phyloP scores from a whole-genome alignment of 1,140 invertebrate species.

The Schlechtendalia chinensis region DNA sequence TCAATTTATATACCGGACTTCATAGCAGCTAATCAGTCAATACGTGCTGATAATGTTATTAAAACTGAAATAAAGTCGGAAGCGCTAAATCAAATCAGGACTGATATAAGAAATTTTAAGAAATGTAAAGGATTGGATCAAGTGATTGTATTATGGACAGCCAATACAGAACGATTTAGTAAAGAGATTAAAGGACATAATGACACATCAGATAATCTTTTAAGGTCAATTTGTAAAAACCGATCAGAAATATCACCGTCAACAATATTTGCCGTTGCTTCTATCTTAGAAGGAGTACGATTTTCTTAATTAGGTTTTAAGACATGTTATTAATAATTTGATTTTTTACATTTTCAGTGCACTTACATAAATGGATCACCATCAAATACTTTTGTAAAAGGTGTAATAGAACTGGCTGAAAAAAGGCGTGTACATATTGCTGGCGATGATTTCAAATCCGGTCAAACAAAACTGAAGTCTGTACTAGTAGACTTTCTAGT shows the following conservation, averaged over 20 bases:
- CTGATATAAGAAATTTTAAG: constrained; percentile 84
- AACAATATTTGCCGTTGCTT: constrained; percentile 88
- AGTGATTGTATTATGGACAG: constrained; percentile 91
- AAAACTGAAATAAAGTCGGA: constrained; percentile 67
- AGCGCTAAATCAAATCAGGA: constrained; percentile 71
- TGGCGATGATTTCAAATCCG: constrained; percentile 96
- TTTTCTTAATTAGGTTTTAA: background rate
- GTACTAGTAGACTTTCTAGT: constrained; percentile 94
- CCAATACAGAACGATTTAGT: constrained; percentile 90
- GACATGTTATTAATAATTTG: background rate
- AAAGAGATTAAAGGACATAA: constrained; percentile 77
- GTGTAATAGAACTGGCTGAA: constrained; percentile 81
- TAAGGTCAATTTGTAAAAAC: constrained; percentile 72
- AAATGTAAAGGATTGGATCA: constrained; percentile 68
- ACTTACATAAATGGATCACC: constrained; percentile 95
- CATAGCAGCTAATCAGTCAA: constrained; percentile 91
- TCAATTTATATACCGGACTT: constrained; percentile 88
- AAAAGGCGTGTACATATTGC: constrained; percentile 75
- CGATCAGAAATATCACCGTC: constrained; percentile 88
- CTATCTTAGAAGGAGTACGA: constrained; percentile 81
- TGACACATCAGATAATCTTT: constrained; percentile 77
- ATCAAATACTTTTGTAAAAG: constrained; percentile 93
- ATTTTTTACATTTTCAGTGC: constrained; percentile 62
- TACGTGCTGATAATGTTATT: constrained; percentile 83
- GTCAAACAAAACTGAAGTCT: constrained; percentile 95